These are phyloP conservation scores for Paraescarpia echinospica DNA, from an alignment of 1,140 invertebrate genomes.

Conservation along the genomic window DNA sequence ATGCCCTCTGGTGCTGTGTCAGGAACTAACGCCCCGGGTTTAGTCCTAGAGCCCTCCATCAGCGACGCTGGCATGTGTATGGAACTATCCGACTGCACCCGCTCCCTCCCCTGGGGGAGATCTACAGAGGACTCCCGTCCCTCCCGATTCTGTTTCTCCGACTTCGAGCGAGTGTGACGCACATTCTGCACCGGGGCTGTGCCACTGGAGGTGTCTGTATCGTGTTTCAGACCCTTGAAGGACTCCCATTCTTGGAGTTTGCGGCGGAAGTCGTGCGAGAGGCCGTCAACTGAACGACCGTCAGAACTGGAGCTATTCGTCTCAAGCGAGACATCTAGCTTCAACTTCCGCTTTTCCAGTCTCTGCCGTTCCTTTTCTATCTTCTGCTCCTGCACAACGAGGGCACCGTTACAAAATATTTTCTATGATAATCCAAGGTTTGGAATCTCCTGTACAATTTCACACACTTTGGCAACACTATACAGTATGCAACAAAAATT, in stretches of 20 bases:
- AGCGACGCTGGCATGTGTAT: background rate
- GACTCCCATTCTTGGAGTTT: conserved; percentile 88
- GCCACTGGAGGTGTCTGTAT: conserved; percentile 12
- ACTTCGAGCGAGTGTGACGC: conserved; percentile 37
- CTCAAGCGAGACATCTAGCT: conserved; percentile 57
- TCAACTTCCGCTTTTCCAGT: conserved; percentile 63
- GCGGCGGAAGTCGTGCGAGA: conserved; percentile 80
- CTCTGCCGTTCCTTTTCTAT: conserved; percentile 56
- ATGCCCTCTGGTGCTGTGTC: background rate
- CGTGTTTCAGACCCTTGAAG: conserved; percentile 36
- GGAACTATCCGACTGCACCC: background rate
- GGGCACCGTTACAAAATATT: background rate
- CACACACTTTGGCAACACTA: too few relatives aligned
- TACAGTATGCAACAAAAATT: too few relatives aligned
- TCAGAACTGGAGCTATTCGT: conserved; percentile 43
- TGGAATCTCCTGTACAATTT: background rate
- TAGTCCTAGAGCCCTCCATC: background rate
- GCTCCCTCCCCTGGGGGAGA: background rate
- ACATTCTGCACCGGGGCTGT: conserved; percentile 21
- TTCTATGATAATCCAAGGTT: background rate
- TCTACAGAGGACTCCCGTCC: background rate
- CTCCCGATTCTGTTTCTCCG: conserved; percentile 30
- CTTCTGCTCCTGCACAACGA: conserved; percentile 61
- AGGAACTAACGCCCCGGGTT: background rate
- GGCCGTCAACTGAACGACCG: conserved; percentile 39